Evolutionary conservation across 2,113 vertebrate species (phyloP), one percentile per base, ranked within the genome.

Genomic region (Coregonus clupeaformis): DNA sequence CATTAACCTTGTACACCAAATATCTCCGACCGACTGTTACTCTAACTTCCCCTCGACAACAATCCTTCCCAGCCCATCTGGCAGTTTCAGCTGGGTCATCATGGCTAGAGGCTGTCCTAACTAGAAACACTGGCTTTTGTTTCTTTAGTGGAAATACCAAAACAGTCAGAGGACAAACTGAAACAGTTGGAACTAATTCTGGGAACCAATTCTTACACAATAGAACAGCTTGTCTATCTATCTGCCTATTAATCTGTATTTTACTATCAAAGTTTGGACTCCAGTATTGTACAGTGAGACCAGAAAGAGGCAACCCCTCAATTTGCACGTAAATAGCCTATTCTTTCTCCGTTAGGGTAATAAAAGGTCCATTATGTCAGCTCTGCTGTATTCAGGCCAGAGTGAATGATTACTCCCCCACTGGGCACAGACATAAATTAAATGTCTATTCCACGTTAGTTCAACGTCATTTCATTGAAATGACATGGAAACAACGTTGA

Each of bases 181-280:
- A 60, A 60, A 60, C 57, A 60, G 18, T 60, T n/a, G 57, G 57
- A 60, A 60, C 57, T n/a, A 60, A 59, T 59, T 59, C 55, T 59
- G 1, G 45, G 12, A 47, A 49, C 45, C 32, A 32, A 42, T 12
- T 55, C 4, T 55, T 18, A 55, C 16, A 55, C 52, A 55, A 55
- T 3, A 55, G 13, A 20, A 55, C 4, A 2, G 36, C 7, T 12
- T 42, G 36, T 42, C 7, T 42, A 42, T 55, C 20, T 55, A 42
- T 55, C 20, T 55, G 52, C 52, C 52, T 55, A 20, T 55, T 20
- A 3, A 55, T 55, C 52, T 55, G 16, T 20, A 14, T 55, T 55
- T 55, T 42, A 7, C 2, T 42, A 4, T 45, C 9, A 27, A 27
- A 45, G 49, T 52, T 4, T 52, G 36, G 49, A 52, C 14, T 49